Evolutionary conservation across 1,140 invertebrate genomes (phyloP).

Genomic region (Magallana angulata): DNA sequence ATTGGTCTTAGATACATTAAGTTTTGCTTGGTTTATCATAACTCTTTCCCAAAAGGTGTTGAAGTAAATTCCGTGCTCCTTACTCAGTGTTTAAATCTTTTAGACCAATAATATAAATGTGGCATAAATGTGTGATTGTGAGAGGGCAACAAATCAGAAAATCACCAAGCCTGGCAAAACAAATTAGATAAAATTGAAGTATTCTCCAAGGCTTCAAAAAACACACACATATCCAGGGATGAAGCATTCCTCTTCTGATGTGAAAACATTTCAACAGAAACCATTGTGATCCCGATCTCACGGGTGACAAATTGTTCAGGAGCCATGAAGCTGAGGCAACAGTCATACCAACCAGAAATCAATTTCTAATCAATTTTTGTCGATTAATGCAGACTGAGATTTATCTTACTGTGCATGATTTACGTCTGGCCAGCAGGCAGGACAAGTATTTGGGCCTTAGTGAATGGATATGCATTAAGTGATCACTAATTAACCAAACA

Average conservation of each 20-base stretch:
- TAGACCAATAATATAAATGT: too few species aligned
- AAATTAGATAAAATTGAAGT: not conserved
- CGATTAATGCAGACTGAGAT: not conserved
- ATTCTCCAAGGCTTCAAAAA: not conserved
- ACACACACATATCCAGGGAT: not conserved
- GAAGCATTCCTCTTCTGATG: not conserved
- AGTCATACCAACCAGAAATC: not conserved
- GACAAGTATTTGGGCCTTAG: not conserved
- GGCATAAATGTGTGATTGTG: too few species aligned
- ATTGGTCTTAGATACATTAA: too few species aligned
- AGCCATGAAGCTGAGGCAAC: not conserved
- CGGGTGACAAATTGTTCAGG: not conserved
- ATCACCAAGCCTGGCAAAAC: not conserved
- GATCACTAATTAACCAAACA: constrained; percentile 34
- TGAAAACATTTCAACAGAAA: not conserved
- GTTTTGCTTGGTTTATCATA: too few species aligned
- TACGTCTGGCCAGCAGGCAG: not conserved
- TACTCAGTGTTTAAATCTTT: too few species aligned
- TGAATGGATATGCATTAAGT: constrained; percentile 17
- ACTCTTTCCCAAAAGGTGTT: too few species aligned
- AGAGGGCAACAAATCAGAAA: too few species aligned
- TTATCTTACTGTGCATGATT: not conserved
- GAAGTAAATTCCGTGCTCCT: too few species aligned
- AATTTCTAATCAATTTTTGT: not conserved
- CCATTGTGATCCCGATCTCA: not conserved